These are phyloP conservation scores for Nycticebus coucang DNA, from an alignment of 2,113 vertebrate genomes.

Conservation along the genomic window DNA sequence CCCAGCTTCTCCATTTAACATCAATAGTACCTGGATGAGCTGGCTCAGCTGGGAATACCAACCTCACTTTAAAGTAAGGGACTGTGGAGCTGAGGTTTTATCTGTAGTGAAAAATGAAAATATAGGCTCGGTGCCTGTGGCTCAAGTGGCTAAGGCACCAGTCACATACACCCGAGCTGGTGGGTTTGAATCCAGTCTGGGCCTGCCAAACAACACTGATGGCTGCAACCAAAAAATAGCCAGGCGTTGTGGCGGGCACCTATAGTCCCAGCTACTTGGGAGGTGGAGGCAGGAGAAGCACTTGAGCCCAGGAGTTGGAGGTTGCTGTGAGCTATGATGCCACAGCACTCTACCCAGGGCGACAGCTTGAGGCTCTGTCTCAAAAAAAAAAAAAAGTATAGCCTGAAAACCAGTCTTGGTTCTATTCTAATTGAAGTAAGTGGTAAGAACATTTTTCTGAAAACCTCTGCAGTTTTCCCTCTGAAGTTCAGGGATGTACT, in stretches of 20 bases:
- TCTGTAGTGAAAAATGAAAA: neutral
- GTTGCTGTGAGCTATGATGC: too few species aligned
- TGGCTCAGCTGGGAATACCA: neutral
- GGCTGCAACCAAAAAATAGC: too few species aligned
- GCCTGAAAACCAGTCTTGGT: neutral
- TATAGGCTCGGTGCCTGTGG: neutral
- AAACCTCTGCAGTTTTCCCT: neutral
- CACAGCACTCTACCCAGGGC: too few species aligned
- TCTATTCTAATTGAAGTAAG: neutral
- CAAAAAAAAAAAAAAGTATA: neutral
- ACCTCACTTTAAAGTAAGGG: neutral
- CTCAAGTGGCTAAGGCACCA: too few species aligned
- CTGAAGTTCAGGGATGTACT: neutral
- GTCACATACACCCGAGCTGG: too few species aligned
- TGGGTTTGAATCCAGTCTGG: too few species aligned
- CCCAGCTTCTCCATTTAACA: neutral
- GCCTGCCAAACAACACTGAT: too few species aligned
- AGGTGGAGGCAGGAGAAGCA: too few species aligned
- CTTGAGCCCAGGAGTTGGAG: too few species aligned
- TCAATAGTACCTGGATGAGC: neutral
- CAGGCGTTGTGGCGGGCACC: too few species aligned
- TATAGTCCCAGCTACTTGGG: too few species aligned
- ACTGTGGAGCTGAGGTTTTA: neutral
- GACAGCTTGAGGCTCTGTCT: too few species aligned
- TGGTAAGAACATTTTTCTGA: neutral